Evolutionary conservation across 1,140 invertebrate genomes (phyloP).

Genomic region (Zophobas morio): DNA sequence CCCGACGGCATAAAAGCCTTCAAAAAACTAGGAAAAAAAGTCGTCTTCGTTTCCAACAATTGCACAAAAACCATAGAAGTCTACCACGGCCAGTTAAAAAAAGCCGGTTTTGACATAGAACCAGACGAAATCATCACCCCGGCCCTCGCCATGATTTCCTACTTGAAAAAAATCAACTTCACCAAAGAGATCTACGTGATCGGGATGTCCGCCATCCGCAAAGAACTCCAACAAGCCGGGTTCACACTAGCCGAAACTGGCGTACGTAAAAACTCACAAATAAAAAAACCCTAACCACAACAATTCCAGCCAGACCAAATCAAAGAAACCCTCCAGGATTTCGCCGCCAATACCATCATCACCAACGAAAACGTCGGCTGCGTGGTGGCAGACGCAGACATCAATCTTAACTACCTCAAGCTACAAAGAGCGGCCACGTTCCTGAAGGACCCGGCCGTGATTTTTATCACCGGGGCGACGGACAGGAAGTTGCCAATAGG

Average conservation of each 20-base stretch:
- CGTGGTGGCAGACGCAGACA: slow-evolving; percentile 58
- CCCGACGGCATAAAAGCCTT: slow-evolving; percentile 55
- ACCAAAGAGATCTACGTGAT: slow-evolving; percentile 59
- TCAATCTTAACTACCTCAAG: slow-evolving; percentile 57
- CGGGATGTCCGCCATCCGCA: slow-evolving; percentile 48
- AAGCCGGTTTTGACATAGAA: slow-evolving; percentile 47
- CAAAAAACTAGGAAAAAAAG: slow-evolving; percentile 59
- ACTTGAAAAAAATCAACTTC: slow-evolving; percentile 60
- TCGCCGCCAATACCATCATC: neutral
- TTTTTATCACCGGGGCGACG: slow-evolving; percentile 57
- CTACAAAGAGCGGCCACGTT: slow-evolving; percentile 57
- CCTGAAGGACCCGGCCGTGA: slow-evolving; percentile 57
- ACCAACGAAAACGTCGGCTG: slow-evolving; percentile 59
- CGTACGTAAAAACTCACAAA: slow-evolving; percentile 19
- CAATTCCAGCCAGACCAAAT: slow-evolving; percentile 21
- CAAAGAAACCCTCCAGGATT: slow-evolving; percentile 2
- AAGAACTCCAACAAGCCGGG: slow-evolving; percentile 57
- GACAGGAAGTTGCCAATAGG: slow-evolving; percentile 50
- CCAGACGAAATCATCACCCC: slow-evolving; percentile 54
- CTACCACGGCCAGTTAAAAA: slow-evolving; percentile 50
- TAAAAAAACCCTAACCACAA: neutral
- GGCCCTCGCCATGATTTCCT: slow-evolving; percentile 50
- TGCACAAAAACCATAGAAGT: slow-evolving; percentile 40
- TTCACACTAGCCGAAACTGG: slow-evolving; percentile 53
- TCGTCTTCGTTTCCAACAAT: slow-evolving; percentile 64